Percentiles rank a stretch among this genome's conserved stretches.
phyloP scores from a whole-genome alignment of 2,888 invertebrate genomes.

The Artemia sinica region DNA sequence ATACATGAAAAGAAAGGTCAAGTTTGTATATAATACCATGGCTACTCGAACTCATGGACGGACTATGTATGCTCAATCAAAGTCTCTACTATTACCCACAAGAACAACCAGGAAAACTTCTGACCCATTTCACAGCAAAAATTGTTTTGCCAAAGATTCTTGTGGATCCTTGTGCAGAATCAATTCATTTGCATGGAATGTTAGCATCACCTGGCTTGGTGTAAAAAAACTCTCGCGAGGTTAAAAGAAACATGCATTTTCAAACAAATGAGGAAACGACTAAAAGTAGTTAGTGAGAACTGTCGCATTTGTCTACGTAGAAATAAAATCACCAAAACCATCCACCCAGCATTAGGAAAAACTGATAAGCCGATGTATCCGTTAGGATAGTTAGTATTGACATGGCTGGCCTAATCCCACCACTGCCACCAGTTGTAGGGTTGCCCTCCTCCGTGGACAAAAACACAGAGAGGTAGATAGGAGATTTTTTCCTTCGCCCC shows the following conservation, averaged over 20 bases:
- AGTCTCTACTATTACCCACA: not conserved
- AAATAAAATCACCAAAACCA: not conserved
- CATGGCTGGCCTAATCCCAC: not conserved
- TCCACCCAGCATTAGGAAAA: not conserved
- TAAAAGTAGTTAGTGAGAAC: not conserved
- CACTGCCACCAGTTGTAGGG: too few species aligned
- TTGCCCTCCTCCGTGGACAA: too few species aligned
- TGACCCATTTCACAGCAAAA: not conserved
- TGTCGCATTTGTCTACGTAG: not conserved
- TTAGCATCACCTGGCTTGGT: not conserved
- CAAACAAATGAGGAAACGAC: not conserved
- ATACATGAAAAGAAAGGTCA: too few species aligned
- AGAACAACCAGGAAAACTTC: not conserved
- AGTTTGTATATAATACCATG: too few species aligned
- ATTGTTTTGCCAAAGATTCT: slow-evolving; percentile 6
- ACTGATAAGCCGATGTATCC: slow-evolving; percentile 3
- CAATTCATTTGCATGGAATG: not conserved
- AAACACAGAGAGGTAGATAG: too few species aligned
- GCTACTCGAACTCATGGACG: too few species aligned
- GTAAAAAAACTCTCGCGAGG: not conserved
- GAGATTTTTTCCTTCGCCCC: too few species aligned
- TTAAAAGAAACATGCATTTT: not conserved
- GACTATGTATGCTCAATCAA: not conserved
- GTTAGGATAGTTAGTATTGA: not conserved
- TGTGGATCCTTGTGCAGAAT: not conserved